These are phyloP conservation scores for Ruditapes philippinarum DNA, from an alignment of 1,140 invertebrate genomes.

Conservation along the genomic window DNA sequence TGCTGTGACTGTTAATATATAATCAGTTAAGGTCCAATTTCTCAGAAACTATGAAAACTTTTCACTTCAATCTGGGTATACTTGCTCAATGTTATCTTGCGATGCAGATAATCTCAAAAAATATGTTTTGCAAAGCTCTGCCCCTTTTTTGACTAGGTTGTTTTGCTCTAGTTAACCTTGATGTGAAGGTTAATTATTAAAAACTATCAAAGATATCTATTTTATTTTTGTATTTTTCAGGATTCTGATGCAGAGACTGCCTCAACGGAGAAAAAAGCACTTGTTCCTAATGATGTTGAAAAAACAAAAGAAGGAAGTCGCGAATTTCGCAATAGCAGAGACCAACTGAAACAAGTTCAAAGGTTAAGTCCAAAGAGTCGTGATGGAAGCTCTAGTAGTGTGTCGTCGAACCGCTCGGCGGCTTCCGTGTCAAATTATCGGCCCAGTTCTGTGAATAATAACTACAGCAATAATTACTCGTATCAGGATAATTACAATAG, in stretches of 20 bases:
- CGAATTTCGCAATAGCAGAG: slow-evolving; percentile 68
- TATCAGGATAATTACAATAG: slow-evolving; percentile 56
- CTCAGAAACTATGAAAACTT: too few species aligned
- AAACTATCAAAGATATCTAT: too few species aligned
- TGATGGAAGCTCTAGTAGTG: slow-evolving; percentile 80
- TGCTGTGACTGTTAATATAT: too few species aligned
- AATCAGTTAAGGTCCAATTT: too few species aligned
- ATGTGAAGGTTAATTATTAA: too few species aligned
- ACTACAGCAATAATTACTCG: slow-evolving; percentile 28
- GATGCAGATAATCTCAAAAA: too few species aligned
- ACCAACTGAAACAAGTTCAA: slow-evolving; percentile 63
- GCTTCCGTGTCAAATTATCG: background rate
- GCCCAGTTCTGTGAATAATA: slow-evolving; percentile 31
- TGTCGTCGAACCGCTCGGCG: slow-evolving; percentile 77
- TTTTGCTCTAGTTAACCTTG: too few species aligned
- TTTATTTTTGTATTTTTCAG: slow-evolving; percentile 42
- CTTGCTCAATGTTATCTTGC: too few species aligned
- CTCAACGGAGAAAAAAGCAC: slow-evolving; percentile 23
- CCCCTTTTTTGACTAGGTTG: too few species aligned
- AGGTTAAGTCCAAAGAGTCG: slow-evolving; percentile 63
- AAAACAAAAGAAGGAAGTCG: background rate
- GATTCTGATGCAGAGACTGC: slow-evolving; percentile 62
- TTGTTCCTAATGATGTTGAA: slow-evolving; percentile 15
- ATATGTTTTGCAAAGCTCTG: too few species aligned
- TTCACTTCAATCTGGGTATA: too few species aligned